phyloP scores from a whole-genome alignment of 2,888 invertebrate species.

The Ophioninae sp. region DNA sequence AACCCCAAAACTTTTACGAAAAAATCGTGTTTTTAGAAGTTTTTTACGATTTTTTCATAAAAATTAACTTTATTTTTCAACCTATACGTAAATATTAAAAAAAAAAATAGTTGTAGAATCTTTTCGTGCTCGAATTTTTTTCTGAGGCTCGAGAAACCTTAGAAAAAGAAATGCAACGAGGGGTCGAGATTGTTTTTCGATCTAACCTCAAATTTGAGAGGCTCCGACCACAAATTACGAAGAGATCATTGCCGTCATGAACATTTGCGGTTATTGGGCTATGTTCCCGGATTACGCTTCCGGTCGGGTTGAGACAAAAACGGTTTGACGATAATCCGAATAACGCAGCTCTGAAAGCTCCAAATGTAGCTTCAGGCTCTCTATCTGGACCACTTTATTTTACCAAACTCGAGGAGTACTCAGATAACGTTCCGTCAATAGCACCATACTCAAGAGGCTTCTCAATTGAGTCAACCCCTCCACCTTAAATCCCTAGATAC shows the following conservation, averaged over 20 bases:
- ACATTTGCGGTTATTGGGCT: conserved; percentile 29
- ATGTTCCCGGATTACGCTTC: conserved; percentile 3
- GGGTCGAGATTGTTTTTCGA: conserved; percentile 42
- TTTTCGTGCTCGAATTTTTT: no score
- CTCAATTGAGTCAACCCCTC: conserved; percentile 31
- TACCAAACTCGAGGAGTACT: conserved; percentile 18
- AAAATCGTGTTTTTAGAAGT: no score
- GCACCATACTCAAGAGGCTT: conserved; percentile 32
- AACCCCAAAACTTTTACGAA: no score
- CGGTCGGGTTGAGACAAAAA: conserved; percentile 19
- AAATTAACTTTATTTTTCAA: no score
- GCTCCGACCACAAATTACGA: conserved; percentile 36
- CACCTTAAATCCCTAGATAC: no score
- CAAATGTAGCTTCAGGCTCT: neutral
- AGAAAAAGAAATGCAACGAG: neutral
- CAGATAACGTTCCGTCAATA: conserved; percentile 62
- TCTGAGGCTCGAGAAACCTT: no score
- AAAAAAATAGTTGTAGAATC: no score
- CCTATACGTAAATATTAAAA: no score
- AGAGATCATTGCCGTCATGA: conserved; percentile 48
- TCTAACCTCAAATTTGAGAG: conserved; percentile 50
- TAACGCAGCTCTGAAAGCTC: conserved; percentile 44
- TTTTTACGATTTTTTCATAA: no score
- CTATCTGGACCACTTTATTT: conserved; percentile 1
- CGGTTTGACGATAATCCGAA: conserved; percentile 38